Evolutionary conservation across 2,113 vertebrate genomes (phyloP), one percentile per base, ranked within the genome.

Genomic region (Scatophagus argus): DNA sequence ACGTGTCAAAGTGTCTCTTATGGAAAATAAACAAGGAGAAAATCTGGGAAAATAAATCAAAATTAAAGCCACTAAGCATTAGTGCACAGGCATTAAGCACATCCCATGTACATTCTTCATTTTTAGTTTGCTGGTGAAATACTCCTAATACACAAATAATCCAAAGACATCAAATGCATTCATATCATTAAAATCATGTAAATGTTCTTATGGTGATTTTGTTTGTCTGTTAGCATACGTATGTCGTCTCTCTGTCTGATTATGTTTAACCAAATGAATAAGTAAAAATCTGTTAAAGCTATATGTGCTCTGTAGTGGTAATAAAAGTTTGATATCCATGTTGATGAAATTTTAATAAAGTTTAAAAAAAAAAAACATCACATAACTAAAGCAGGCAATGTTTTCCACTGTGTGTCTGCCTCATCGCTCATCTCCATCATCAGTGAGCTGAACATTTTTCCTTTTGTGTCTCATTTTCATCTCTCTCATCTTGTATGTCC

Each of bases 271-370:
- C 39, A 55, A 72, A 46, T 17, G 3, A 61, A 43, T 49, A 29
- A 41, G 29, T 14, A 32, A 39, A 44, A n/a, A 36, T n/a, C 17
- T 66, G 51, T 7, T 61, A 6, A 44, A 51, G 19, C 17, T 47
- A 21, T 41, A 12, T 74, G 17, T 66, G 46, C 51, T 70, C 46
- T 39, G 63, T 71, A 25, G 36, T 61, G 31, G 7, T 13, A 21
- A 83, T 70, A 17, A 87, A 81, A 78, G 0, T 41, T 82, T 75
- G 36, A 82, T 71, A 6, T 29, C 49, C 14, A 38, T n/a, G 43
- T 43, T 31, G 60, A 78, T 86, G 6, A 41, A 74, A 65, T 68
- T 72, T 75, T 84, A 77, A 82, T 73, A 13, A 61, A 67, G 34
- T 43, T 39, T 51, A 54, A 61, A 84, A 63, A 52, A 44, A 56